Evolutionary conservation across 2,797 vertebrate genomes (phyloP), one percentile per base, ranked within the genome.

Genomic region (Aeoliscus strigatus): DNA sequence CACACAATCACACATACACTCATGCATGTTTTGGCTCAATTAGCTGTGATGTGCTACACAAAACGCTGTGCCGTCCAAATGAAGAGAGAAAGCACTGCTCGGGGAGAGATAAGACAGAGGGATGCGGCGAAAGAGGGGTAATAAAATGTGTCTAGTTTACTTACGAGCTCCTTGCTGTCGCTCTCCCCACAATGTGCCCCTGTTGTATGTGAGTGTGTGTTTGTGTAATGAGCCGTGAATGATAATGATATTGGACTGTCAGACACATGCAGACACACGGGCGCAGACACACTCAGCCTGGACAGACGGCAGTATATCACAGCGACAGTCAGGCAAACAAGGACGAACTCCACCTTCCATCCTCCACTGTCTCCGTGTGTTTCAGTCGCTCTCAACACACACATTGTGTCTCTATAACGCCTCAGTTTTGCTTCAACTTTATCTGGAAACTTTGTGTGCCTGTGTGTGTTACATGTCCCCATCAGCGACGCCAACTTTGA

Each of bases 231-330:
- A 65, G 49, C 58, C 62, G 51, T 73, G 45, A 70, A 45, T 64
- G 55, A 68, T 62, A 60, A 64, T 66, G 54, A 54, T 55, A 53
- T 64, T 49, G 51, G 46, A 45, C 51, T 47, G 56, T 56, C 44
- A 51, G 25, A 65, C 33, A 46, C 38, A 55, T 13, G 51, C 43
- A 77, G 47, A 61, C 48, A n/a, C n/a, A n/a, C n/a, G n/a, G n/a
- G n/a, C n/a, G n/a, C n/a, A n/a, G n/a, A n/a, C n/a, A n/a, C n/a
- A n/a, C n/a, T n/a, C n/a, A n/a, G n/a, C n/a, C 35, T 47, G 1
- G 8, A 14, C 33, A 50, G 46, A 66, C 55, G 58, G 46, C 51
- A 23, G 63, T 64, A 55, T 60, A 69, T 67, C 67, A 75, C 50
- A 66, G 5, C 15, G 25, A 52, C 2, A 42, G 60, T 44, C 58